These are phyloP conservation scores for Diorhabda carinulata DNA, from an alignment of 1,140 invertebrate species.

Conservation along the genomic window DNA sequence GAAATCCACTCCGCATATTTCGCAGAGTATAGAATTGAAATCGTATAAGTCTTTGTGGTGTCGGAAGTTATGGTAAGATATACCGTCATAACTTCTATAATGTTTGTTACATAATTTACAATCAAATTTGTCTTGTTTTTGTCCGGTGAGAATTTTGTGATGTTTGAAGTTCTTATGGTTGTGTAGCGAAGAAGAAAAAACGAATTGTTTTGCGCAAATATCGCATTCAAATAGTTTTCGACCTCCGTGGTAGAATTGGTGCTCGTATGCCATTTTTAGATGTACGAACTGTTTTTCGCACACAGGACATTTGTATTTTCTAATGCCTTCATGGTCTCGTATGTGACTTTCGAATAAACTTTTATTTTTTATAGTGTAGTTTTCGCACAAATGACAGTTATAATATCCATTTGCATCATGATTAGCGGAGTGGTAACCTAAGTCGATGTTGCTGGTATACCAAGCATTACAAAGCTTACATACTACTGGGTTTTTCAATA, in stretches of 20 bases:
- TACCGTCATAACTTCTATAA: neutral
- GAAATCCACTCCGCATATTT: neutral
- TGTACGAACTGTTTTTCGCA: slow-evolving; percentile 58
- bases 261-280: slow-evolving; percentile 27
- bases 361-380: slow-evolving; percentile 46
- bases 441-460: slow-evolving; percentile 37
- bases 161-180: slow-evolving; percentile 1
- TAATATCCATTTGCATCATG: slow-evolving; percentile 42
- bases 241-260: slow-evolving; percentile 50
- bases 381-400: slow-evolving; percentile 46
- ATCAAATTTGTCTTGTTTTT: slow-evolving; percentile 5
- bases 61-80: neutral
- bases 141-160: neutral
- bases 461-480: slow-evolving; percentile 39
- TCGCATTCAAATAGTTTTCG: slow-evolving; percentile 59
- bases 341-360: slow-evolving; percentile 30
- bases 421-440: slow-evolving; percentile 41
- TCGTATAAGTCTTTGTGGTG: neutral
- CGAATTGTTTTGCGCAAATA: slow-evolving; percentile 65
- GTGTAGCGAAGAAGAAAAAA: slow-evolving; percentile 36
- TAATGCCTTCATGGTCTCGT: slow-evolving; percentile 68
- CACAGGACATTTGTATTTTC: slow-evolving; percentile 64
- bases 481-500: slow-evolving; percentile 42
- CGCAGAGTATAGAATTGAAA: neutral
- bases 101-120: neutral